These are phyloP conservation scores for Pantherophis guttatus DNA, from an alignment of 2,113 vertebrate species.

Conservation along the genomic window DNA sequence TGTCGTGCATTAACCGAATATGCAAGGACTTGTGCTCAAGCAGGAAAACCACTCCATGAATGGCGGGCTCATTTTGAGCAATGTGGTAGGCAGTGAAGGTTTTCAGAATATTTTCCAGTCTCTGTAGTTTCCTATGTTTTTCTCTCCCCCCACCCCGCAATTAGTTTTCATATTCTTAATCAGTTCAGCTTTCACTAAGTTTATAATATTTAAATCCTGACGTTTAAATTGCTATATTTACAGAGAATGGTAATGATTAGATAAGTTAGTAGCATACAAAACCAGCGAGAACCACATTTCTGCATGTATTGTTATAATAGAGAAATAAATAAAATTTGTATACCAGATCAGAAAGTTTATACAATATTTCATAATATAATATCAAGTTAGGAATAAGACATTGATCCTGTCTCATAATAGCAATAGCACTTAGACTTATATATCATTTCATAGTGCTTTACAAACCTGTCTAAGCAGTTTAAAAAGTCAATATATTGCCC, in stretches of 20 bases:
- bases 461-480: no score
- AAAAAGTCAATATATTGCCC: no score
- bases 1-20: conserved; percentile 91
- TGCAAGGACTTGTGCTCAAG: conserved; percentile 88
- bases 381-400: neutral
- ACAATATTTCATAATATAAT: neutral
- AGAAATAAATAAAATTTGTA: neutral
- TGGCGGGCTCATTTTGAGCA: conserved; percentile 83
- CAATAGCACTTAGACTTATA: no score
- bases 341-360: neutral
- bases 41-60: conserved; percentile 81
- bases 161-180: neutral
- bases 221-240: neutral
- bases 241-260: neutral
- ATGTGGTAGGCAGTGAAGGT: conserved; percentile 77
- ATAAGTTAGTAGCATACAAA: neutral
- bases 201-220: neutral
- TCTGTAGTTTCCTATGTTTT: fast-evolving
- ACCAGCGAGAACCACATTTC: neutral
- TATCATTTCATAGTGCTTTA: no score
- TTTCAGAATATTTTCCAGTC: conserved; percentile 8
- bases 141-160: neutral
- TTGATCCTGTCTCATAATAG: neutral
- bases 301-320: neutral
- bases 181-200: fast-evolving